Conservation (phyloP, 2,113 vertebrate species). For the Passer domesticus region DNA sequence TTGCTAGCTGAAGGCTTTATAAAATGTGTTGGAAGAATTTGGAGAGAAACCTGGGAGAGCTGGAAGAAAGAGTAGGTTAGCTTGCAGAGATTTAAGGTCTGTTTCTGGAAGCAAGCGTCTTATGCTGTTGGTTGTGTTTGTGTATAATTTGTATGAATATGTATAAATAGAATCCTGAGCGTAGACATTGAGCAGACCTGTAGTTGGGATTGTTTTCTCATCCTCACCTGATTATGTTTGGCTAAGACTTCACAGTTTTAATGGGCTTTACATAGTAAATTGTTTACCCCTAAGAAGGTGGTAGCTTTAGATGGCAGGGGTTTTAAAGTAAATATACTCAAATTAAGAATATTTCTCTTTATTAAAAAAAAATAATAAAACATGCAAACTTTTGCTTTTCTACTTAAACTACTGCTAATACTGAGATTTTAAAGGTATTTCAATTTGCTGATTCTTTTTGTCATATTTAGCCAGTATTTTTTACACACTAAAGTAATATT, state of each 20-base stretch:
- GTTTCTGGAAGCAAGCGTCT: not conserved
- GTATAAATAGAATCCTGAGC: not conserved
- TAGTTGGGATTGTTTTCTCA: not conserved
- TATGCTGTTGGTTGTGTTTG: not conserved
- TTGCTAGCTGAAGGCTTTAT: not conserved
- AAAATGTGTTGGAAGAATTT: not conserved
- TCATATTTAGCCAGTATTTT: not conserved
- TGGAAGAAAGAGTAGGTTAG: not conserved
- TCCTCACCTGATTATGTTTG: not conserved
- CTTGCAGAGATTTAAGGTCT: not conserved
- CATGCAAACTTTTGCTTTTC: not conserved
- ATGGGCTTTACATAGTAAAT: not conserved
- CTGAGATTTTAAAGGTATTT: not conserved
- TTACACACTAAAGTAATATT: not conserved
- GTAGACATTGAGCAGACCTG: not conserved
- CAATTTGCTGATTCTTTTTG: not conserved
- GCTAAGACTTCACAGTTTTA: not conserved
- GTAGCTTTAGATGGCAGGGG: not conserved
- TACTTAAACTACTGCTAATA: not conserved
- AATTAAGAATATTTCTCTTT: not conserved
- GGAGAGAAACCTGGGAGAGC: not conserved
- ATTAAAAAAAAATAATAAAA: not conserved
- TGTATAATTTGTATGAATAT: not conserved
- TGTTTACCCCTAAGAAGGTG: not conserved
- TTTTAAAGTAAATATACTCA: not conserved